Conservation (phyloP, 2,888 invertebrate genomes). For the Neocrepidodera transversa region DNA sequence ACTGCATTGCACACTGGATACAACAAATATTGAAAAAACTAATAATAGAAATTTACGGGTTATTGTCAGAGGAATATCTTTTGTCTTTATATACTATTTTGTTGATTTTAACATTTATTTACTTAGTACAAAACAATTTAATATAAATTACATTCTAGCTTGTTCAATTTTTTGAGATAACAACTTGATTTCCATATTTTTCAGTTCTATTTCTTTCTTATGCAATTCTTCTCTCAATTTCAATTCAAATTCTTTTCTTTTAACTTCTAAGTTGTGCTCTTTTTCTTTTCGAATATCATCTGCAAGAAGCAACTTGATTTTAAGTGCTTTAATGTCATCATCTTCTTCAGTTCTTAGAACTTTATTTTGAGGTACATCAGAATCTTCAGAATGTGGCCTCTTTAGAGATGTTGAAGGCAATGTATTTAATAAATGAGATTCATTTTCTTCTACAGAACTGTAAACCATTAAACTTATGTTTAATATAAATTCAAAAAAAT, state of each 20-base stretch:
- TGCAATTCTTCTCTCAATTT: conserved; percentile 3
- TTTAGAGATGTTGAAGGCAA: conserved; percentile 2
- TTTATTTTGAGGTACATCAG: neutral
- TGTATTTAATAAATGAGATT: neutral
- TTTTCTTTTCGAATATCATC: conserved; percentile 4
- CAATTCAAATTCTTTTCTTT: neutral
- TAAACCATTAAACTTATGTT: no score
- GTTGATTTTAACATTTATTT: no score
- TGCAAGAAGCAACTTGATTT: neutral
- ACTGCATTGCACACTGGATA: no score
- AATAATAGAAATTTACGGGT: no score
- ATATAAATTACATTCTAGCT: no score
- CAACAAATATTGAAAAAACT: no score
- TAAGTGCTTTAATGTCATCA: neutral
- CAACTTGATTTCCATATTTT: neutral
- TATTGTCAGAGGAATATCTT: no score
- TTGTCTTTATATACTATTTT: no score
- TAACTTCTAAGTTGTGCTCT: conserved; percentile 1
- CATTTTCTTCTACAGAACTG: neutral
- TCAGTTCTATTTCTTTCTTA: conserved; percentile 5
- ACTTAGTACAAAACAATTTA: no score
- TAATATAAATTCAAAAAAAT: no score
- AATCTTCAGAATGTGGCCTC: neutral
- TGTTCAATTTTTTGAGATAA: neutral
- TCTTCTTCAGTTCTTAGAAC: neutral